phyloP scores from a whole-genome alignment of 1,140 invertebrate genomes.

The Leptonema lineaticorne region DNA sequence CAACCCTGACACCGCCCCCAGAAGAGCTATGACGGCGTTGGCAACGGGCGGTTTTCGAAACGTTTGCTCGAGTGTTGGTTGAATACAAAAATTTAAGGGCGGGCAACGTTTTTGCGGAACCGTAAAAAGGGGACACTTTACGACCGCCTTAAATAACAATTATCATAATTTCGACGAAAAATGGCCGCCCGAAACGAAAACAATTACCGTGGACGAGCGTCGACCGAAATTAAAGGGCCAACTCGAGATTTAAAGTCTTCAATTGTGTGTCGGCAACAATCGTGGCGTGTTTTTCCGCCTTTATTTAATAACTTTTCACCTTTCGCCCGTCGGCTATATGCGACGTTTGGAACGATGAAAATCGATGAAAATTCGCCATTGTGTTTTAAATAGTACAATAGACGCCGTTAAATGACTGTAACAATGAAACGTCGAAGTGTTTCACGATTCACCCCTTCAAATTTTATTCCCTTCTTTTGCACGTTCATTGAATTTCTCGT shows the following conservation, averaged over 20 bases:
- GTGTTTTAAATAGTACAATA: neutral
- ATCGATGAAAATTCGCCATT: neutral
- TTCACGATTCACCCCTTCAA: too few species aligned
- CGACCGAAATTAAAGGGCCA: neutral
- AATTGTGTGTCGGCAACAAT: too few species aligned
- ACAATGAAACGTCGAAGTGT: too few species aligned
- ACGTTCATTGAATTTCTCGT: too few species aligned
- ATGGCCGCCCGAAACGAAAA: slow-evolving; percentile 15
- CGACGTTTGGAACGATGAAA: neutral
- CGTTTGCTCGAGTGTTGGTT: too few species aligned
- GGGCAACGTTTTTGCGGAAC: neutral
- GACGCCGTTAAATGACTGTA: neutral
- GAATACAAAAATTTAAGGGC: neutral
- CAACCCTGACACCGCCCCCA: too few species aligned
- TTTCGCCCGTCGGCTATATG: neutral
- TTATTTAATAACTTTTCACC: too few species aligned
- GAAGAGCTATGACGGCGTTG: neutral
- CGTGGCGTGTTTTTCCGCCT: too few species aligned
- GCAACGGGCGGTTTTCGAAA: too few species aligned
- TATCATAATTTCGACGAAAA: slow-evolving; percentile 18
- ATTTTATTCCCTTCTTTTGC: too few species aligned
- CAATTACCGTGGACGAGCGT: neutral
- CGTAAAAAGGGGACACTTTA: slow-evolving; percentile 25
- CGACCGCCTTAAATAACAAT: slow-evolving; percentile 25
- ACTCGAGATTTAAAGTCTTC: too few species aligned